Conservation (phyloP, 2,113 vertebrate species). For the Cebidichthys violaceus region DNA sequence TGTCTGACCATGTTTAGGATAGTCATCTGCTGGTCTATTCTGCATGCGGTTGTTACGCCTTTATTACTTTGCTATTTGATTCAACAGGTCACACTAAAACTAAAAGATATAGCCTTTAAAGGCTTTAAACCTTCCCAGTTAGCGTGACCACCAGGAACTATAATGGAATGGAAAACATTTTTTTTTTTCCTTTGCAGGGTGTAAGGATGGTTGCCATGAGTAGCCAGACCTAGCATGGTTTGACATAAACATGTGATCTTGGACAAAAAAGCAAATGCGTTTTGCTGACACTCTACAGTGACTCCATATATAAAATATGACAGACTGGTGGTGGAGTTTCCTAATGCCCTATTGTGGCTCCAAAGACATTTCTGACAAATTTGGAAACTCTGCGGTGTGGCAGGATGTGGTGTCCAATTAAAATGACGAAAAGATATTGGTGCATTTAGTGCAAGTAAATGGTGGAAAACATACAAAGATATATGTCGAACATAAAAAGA, state of each 20-base stretch:
- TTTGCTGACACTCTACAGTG: neutral
- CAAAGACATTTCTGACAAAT: neutral
- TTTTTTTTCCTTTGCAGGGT: neutral
- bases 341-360: neutral
- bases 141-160: neutral
- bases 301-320: neutral
- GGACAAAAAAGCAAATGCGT: neutral
- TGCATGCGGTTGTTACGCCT: neutral
- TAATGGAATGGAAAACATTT: no score
- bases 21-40: neutral
- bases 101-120: neutral
- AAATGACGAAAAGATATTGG: neutral
- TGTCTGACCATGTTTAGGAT: neutral
- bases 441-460: neutral
- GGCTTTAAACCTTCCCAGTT: neutral
- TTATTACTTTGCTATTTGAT: neutral
- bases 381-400: neutral
- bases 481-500: neutral
- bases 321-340: conserved; percentile 3
- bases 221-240: neutral
- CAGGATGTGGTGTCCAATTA: neutral
- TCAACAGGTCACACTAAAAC: neutral
- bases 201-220: neutral
- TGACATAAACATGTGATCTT: neutral
- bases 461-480: neutral